Evolutionary conservation across 2,888 invertebrate species (phyloP).

Genomic region (Cephonodes hylas): DNA sequence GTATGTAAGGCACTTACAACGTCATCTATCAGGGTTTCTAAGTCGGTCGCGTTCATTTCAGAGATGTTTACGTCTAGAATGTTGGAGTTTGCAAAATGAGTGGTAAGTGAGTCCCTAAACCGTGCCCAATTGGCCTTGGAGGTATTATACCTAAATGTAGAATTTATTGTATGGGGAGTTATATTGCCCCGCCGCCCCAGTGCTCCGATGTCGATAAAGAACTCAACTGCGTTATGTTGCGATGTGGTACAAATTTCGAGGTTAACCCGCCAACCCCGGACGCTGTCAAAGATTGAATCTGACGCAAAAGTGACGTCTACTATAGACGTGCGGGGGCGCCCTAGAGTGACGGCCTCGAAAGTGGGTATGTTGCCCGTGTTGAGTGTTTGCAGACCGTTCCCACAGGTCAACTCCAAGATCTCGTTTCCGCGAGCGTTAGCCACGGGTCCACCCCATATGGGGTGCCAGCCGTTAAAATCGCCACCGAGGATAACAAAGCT

Average conservation of each 20-base stretch:
- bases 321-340: slow-evolving; percentile 5
- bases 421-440: slow-evolving; percentile 16
- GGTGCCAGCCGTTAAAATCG: slow-evolving; percentile 32
- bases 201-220: not conserved
- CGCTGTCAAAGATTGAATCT: not conserved
- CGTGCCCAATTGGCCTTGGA: not conserved
- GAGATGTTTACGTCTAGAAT: not conserved
- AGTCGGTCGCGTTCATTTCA: not conserved
- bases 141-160: not conserved
- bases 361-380: slow-evolving; percentile 22
- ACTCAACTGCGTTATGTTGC: slow-evolving; percentile 20
- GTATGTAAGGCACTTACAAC: not conserved
- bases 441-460: slow-evolving; percentile 20
- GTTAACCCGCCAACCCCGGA: slow-evolving; percentile 19
- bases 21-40: not conserved
- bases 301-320: slow-evolving; percentile 13
- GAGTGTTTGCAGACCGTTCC: not conserved
- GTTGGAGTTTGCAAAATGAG: not conserved
- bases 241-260: slow-evolving; percentile 2
- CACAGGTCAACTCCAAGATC: not conserved
- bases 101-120: not conserved
- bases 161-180: not conserved
- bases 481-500: slow-evolving; percentile 21
- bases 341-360: slow-evolving; percentile 17
- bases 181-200: too few relatives aligned